Percentiles rank a stretch among this genome's conserved stretches.
These are phyloP conservation scores for Pimpla rufipes DNA, from an alignment of 2,888 invertebrate genomes.

Conservation along the genomic window DNA sequence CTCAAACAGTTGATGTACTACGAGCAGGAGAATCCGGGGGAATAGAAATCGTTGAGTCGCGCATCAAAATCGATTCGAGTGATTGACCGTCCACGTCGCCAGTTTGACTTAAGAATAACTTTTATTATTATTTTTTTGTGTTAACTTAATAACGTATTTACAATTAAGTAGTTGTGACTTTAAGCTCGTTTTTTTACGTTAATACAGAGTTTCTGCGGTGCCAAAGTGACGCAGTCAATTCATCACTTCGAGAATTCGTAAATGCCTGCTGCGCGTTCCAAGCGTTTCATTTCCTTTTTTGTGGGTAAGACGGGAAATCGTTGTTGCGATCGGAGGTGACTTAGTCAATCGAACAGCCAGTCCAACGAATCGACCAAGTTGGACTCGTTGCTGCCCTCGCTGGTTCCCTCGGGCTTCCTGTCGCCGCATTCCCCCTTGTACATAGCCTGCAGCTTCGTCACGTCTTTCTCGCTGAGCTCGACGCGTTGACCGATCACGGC, in stretches of 20 bases:
- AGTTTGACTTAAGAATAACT: constrained; percentile 24
- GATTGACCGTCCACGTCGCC: constrained; percentile 11
- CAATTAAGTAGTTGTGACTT: constrained; percentile 26
- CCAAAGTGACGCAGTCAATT: constrained; percentile 41
- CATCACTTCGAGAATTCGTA: constrained; percentile 11
- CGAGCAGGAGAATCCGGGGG: constrained; percentile 71
- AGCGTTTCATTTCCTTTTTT: neutral
- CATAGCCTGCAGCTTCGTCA: constrained; percentile 87
- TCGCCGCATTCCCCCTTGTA: constrained; percentile 85
- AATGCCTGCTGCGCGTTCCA: neutral
- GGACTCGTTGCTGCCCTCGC: constrained; percentile 9
- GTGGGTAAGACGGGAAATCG: neutral
- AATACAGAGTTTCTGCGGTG: neutral
- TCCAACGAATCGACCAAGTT: constrained; percentile 37
- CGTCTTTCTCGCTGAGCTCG: constrained; percentile 87
- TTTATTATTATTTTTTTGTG: neutral
- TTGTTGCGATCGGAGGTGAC: neutral
- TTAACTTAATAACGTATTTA: neutral
- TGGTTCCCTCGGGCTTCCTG: constrained; percentile 63
- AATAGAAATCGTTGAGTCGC: constrained; percentile 26
- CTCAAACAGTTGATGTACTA: constrained; percentile 86
- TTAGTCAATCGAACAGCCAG: constrained; percentile 35
- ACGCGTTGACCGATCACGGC: constrained; percentile 87
- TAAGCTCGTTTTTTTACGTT: constrained; percentile 12
- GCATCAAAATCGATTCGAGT: too few relatives aligned